Evolutionary conservation across 1,140 invertebrate species (phyloP).

Genomic region (Eurosta solidaginis): DNA sequence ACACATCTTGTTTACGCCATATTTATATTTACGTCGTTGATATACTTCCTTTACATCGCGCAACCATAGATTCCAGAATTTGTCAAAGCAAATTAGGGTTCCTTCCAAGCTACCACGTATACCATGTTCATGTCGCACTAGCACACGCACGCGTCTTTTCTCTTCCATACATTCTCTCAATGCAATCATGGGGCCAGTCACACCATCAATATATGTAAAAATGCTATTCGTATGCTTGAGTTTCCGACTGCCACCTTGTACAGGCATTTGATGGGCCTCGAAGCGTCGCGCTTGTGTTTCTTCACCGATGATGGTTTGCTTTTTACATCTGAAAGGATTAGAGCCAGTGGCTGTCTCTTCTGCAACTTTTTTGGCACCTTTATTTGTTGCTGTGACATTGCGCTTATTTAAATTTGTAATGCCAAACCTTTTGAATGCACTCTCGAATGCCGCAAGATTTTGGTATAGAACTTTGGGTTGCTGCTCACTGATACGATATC

Average conservation of each 20-base stretch:
- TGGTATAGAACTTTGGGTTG: conserved; percentile 51
- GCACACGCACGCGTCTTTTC: conserved; percentile 69
- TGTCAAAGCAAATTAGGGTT: conserved; percentile 87
- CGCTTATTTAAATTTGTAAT: conserved; percentile 47
- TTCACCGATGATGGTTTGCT: conserved; percentile 19
- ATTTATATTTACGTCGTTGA: conserved; percentile 65
- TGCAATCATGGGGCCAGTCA: conserved; percentile 67
- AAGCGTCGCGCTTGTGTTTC: conserved; percentile 40
- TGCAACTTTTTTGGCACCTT: background rate
- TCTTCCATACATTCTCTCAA: conserved; percentile 68
- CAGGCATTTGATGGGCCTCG: conserved; percentile 48
- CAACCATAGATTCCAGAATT: conserved; percentile 91
- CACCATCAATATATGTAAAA: conserved; percentile 67
- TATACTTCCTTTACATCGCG: conserved; percentile 85
- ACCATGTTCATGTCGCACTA: conserved; percentile 67
- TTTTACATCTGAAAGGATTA: background rate
- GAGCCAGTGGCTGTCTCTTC: background rate
- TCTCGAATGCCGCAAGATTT: conserved; percentile 55
- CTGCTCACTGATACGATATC: conserved; percentile 61
- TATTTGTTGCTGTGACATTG: conserved; percentile 27
- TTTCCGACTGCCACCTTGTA: conserved; percentile 38
- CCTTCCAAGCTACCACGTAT: conserved; percentile 81
- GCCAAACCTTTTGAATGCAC: conserved; percentile 44
- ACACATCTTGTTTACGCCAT: conserved; percentile 45
- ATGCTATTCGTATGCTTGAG: conserved; percentile 62